These are phyloP conservation scores for Dipodomys ordii DNA, from an alignment of 2,113 vertebrate species.

Conservation along the genomic window DNA sequence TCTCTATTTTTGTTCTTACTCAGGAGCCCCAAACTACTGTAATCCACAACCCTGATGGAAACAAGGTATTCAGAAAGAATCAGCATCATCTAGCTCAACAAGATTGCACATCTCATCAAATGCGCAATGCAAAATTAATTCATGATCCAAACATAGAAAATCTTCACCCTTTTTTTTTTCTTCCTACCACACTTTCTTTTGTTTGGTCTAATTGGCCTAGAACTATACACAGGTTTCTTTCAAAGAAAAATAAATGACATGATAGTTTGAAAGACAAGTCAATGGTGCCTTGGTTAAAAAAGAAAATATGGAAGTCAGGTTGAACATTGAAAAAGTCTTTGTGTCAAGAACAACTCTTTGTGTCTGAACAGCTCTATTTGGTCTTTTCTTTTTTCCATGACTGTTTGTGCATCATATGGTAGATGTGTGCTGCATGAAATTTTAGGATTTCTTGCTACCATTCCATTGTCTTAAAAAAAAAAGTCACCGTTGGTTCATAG, in stretches of 20 bases:
- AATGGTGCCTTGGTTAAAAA: constrained; percentile 13
- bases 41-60: constrained; percentile 99
- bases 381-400: constrained; percentile 56
- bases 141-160: constrained; percentile 34
- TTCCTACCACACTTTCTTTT: constrained; percentile 53
- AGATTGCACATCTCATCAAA: constrained; percentile 83
- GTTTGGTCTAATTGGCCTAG: background rate
- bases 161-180: background rate
- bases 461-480: constrained; percentile 57
- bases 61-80: constrained; percentile 95
- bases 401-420: constrained; percentile 62
- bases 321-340: background rate
- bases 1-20: constrained; percentile 91
- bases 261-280: constrained; percentile 38
- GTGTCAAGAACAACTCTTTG: no score
- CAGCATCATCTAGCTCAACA: constrained; percentile 83
- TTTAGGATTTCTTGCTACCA: constrained; percentile 76
- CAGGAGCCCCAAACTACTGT: constrained; percentile 99
- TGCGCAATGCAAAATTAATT: constrained; percentile 63
- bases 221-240: constrained; percentile 32
- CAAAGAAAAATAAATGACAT: constrained; percentile 37
- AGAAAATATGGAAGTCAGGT: background rate
- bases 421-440: constrained; percentile 71
- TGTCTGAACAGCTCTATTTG: constrained; percentile 66
- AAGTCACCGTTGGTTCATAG: constrained; percentile 45